phyloP scores from a whole-genome alignment of 1,140 invertebrate genomes.

The Pristionchus pacificus region DNA sequence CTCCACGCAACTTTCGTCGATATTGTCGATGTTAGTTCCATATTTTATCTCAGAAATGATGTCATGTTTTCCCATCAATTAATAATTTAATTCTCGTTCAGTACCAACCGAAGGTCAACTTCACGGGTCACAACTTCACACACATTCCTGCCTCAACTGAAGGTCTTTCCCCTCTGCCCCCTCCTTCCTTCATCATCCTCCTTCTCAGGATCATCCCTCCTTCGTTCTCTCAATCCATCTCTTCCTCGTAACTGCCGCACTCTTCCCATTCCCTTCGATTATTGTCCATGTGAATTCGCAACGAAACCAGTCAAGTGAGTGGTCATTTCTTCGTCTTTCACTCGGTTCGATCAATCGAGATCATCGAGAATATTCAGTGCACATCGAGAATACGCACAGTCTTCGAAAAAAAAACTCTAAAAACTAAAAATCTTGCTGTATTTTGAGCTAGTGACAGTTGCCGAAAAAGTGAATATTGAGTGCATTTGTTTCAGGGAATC shows the following conservation, averaged over 20 bases:
- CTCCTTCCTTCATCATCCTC: background rate
- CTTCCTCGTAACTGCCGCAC: background rate
- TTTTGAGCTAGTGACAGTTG: too few relatives aligned
- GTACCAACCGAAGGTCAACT: background rate
- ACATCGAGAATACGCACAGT: too few relatives aligned
- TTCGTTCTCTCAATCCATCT: background rate
- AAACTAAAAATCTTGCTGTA: too few relatives aligned
- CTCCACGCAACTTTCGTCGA: background rate
- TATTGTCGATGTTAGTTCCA: background rate
- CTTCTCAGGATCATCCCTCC: background rate
- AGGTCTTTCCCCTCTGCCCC: background rate
- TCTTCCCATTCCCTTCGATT: background rate
- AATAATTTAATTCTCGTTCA: background rate
- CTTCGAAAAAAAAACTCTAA: too few relatives aligned
- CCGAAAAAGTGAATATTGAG: too few relatives aligned
- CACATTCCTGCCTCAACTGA: background rate
- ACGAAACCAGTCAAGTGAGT: background rate
- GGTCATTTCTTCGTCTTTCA: background rate
- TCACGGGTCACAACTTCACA: background rate
- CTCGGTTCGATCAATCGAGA: background rate
- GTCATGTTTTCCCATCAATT: background rate
- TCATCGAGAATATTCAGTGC: too few relatives aligned
- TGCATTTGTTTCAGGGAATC: background rate
- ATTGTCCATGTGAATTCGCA: background rate
- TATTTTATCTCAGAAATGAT: background rate